Evolutionary conservation across 2,797 vertebrate genomes (phyloP), one percentile per base, ranked within the genome.

Genomic region (Thamnophis elegans): DNA sequence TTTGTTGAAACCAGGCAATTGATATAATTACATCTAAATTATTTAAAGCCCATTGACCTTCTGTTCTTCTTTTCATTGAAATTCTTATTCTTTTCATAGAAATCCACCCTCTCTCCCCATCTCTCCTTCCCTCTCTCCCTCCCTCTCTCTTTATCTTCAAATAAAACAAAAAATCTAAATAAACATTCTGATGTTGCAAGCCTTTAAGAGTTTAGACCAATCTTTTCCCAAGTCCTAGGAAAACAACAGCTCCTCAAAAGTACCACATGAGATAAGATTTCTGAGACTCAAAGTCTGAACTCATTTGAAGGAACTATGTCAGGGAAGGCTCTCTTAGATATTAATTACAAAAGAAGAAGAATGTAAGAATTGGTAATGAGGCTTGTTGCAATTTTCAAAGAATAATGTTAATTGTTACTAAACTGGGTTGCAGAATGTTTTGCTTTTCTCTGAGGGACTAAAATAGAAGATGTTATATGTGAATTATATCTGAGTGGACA

Each of bases 311-410:
- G 36, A 78, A 78, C 73, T 78, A 42, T 36, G 73, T 78, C 18
- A 78, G 73, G 8, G 8, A 42, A 78, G 20, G 3, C 36, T 78
- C 16, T 78, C 8, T 78, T 22, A 78, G 18, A 22, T 78, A 42
- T 78, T 42, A 42, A 73, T 73, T 36, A 73, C n/a, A 73, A 73
- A 22, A 78, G 36, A 42, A 73, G n/a, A 73, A 78, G 8, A 42
- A 78, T 78, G 56, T 32, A 65, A 73, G 8, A 91, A 56, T 55
- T 68, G 32, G 10, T 14, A 85, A 86, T 1, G 12, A 60, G 90
- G 78, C 11, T 87, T 90, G 60, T 85, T 93, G 2, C 89, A 2
- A 78, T 82, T 47, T 88, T 92, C 90, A 92, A 59, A 88, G 20
- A 91, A 51, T 14, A 1, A 25, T 86, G n/a, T 65, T 18, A 87